These are phyloP conservation scores for Ammodytes dubius DNA, from an alignment of 2,113 vertebrate species.

Conservation along the genomic window DNA sequence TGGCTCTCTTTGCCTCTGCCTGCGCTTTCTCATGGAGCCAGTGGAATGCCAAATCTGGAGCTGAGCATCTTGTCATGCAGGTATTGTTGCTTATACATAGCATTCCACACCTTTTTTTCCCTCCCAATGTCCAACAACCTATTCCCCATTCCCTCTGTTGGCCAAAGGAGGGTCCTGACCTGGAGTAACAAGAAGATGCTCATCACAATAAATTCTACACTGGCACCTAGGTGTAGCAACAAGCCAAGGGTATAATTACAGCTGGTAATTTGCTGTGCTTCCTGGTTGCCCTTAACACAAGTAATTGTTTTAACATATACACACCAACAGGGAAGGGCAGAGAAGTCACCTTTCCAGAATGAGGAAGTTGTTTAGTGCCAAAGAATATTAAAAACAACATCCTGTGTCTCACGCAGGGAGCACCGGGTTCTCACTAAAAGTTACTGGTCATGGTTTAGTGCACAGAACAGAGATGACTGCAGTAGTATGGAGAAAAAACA, in stretches of 20 bases:
- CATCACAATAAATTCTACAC: background rate
- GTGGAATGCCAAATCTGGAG: slow-evolving; percentile 88
- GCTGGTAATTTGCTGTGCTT: background rate
- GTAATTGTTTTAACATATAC: background rate
- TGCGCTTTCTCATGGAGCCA: slow-evolving; percentile 92
- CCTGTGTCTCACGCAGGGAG: background rate
- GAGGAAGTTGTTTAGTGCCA: background rate
- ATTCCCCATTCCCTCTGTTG: no score
- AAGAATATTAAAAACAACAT: background rate
- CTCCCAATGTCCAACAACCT: background rate
- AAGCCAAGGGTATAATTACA: no score
- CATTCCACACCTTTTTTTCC: background rate
- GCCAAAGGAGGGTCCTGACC: no score
- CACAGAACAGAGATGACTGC: background rate
- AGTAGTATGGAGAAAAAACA: background rate
- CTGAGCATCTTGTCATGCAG: slow-evolving; percentile 87
- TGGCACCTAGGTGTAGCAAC: background rate
- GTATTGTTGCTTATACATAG: slow-evolving; percentile 69
- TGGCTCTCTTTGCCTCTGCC: slow-evolving; percentile 88
- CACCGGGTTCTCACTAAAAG: background rate
- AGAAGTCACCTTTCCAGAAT: background rate
- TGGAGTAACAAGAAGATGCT: background rate
- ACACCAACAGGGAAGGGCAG: background rate
- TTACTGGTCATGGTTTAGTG: background rate
- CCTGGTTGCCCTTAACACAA: background rate